These are phyloP conservation scores for Aepyceros melampus DNA, from an alignment of 2,113 vertebrate species.

Conservation along the genomic window DNA sequence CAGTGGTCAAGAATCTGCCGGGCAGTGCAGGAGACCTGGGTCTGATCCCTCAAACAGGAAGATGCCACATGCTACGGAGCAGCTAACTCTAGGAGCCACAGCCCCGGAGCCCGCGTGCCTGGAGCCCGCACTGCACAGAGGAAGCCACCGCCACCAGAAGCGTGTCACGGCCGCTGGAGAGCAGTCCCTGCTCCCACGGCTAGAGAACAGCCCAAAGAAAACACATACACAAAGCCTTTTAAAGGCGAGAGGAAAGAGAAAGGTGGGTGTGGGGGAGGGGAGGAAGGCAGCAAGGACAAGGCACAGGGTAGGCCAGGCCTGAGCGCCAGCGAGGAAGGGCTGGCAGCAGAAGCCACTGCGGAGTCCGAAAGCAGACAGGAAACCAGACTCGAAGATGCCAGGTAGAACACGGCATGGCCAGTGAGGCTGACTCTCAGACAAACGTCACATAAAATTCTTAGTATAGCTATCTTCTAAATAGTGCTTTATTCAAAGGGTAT, in stretches of 20 bases:
- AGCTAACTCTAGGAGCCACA: neutral
- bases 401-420: neutral
- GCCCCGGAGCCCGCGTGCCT: neutral
- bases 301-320: accelerated
- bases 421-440: neutral
- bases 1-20: neutral
- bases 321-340: accelerated
- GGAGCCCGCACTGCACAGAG: accelerated
- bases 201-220: neutral
- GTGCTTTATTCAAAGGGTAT: neutral
- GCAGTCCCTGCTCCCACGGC: neutral
- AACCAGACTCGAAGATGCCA: neutral
- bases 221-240: accelerated
- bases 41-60: neutral
- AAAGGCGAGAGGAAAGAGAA: no score
- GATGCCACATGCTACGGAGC: neutral
- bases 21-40: neutral
- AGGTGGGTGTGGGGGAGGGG: accelerated
- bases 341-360: neutral
- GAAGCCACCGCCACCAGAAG: neutral
- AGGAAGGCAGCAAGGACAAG: neutral
- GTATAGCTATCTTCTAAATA: neutral
- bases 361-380: neutral
- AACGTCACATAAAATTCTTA: neutral
- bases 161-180: accelerated